These are phyloP conservation scores for Crocuta crocuta DNA, from an alignment of 2,113 vertebrate species.

Conservation along the genomic window DNA sequence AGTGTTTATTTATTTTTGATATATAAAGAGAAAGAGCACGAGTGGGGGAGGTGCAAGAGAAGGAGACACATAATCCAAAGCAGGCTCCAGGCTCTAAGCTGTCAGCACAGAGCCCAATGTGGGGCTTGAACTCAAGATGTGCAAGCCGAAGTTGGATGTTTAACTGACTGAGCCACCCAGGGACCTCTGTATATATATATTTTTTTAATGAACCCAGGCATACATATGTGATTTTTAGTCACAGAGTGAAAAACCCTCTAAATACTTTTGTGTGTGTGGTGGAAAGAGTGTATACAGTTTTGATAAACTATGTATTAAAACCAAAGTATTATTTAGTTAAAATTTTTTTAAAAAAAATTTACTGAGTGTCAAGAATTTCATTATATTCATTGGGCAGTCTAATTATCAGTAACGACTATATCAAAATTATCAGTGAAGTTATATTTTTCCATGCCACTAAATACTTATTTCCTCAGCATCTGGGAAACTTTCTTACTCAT, in stretches of 20 bases:
- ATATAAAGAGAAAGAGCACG: no score
- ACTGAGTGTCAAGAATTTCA: not conserved
- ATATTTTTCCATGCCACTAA: not conserved
- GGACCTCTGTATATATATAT: constrained; percentile 81
- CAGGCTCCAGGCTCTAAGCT: no score
- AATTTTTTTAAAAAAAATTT: not conserved
- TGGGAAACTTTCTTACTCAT: not conserved
- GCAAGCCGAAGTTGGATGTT: no score
- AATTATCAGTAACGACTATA: not conserved
- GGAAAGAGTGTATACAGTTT: not conserved
- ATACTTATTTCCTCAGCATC: not conserved
- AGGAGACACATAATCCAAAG: no score
- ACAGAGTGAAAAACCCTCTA: not conserved
- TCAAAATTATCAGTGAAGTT: not conserved
- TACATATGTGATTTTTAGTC: not conserved
- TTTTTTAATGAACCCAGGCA: not conserved
- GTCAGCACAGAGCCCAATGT: no score
- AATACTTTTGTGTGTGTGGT: not conserved
- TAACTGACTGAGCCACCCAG: no score
- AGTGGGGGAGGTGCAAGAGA: no score
- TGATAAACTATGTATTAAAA: not conserved
- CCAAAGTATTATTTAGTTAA: not conserved
- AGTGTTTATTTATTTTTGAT: no score
- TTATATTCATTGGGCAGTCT: not conserved
- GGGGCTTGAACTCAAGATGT: no score